A percentile compares a stretch with the other conserved stretches of the same genome.
These are phyloP conservation scores for Capreolus pygargus DNA, from an alignment of 2,113 vertebrate species.

Conservation along the genomic window DNA sequence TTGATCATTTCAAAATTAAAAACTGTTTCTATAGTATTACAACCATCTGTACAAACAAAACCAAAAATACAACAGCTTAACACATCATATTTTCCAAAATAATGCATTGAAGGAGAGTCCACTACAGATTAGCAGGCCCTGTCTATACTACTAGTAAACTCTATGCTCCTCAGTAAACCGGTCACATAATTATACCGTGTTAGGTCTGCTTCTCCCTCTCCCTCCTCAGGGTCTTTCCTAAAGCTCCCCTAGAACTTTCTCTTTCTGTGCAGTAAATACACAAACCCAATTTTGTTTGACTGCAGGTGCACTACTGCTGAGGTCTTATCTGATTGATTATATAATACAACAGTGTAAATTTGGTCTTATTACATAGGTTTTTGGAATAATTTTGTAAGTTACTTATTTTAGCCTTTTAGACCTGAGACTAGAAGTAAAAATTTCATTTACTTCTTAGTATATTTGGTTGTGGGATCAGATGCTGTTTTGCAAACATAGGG, in stretches of 20 bases:
- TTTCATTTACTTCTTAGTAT: not conserved
- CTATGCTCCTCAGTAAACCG: not conserved
- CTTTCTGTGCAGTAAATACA: not conserved
- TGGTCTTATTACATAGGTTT: not conserved
- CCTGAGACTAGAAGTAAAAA: not conserved
- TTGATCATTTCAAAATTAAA: not conserved
- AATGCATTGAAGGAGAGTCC: not conserved
- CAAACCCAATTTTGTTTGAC: not conserved
- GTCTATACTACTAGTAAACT: not conserved
- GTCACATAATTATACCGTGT: not conserved
- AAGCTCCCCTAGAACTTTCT: not conserved
- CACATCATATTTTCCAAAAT: not conserved
- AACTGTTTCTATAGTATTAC: not conserved
- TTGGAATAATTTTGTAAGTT: not conserved
- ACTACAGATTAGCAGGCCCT: not conserved
- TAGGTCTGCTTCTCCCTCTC: accelerated
- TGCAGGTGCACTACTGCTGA: not conserved
- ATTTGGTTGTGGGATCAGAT: not conserved
- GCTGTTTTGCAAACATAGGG: not conserved
- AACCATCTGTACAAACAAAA: not conserved
- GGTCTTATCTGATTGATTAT: not conserved
- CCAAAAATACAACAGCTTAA: not conserved
- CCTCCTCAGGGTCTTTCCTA: not conserved
- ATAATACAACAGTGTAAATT: not conserved
- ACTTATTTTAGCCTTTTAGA: not conserved